Evolutionary conservation across 2,797 vertebrate species (phyloP), one percentile per base, ranked within the genome.

Genomic region (Etheostoma perlongum): DNA sequence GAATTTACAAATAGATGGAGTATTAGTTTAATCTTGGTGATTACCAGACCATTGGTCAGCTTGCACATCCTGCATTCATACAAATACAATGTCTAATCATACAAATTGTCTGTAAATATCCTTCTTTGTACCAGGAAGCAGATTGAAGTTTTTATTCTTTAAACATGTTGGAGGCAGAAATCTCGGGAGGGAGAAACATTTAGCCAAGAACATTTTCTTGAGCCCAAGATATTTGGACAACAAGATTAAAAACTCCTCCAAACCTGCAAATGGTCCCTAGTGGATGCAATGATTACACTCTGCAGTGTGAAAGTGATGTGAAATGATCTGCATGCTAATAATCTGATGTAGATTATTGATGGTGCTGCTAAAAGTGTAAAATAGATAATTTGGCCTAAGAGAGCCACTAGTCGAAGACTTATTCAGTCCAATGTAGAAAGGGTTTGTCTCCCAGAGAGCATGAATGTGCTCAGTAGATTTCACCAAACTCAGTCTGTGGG

Each of bases 101-200:
- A 6, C 14, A 53, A 1, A 30, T 42, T 18, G 33, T 54, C 14
- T 44, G 6, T 15, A 25, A 58, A 68, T 40, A 4, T 4, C 21
- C 21, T 27, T 15, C 42, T 25, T 36, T 57, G 25, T 6, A 27
- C 16, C 4, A 59, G 14, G 14, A 74, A 6, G 53, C 47, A 63
- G 48, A 61, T 21, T 74, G 21, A 15, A 6, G 27, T 27, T 70
- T 70, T 72, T 44, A 40, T 72, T 53, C n/a, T 66, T 30, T 59
- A 23, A 53, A 36, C 33, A 53, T 67, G 33, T 63, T 62, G 15
- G 40, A 62, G 33, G 48, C 33, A 53, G 49, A 81, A 61, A 64
- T 60, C 63, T 49, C 25, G 1, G 13, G 11, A 68, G 62, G 30
- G 11, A 54, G 12, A 61, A 27, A 44, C 10, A 3, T 19, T 48